Conservation (phyloP, 2,888 invertebrate genomes). For the Tetragnatha montana region DNA sequence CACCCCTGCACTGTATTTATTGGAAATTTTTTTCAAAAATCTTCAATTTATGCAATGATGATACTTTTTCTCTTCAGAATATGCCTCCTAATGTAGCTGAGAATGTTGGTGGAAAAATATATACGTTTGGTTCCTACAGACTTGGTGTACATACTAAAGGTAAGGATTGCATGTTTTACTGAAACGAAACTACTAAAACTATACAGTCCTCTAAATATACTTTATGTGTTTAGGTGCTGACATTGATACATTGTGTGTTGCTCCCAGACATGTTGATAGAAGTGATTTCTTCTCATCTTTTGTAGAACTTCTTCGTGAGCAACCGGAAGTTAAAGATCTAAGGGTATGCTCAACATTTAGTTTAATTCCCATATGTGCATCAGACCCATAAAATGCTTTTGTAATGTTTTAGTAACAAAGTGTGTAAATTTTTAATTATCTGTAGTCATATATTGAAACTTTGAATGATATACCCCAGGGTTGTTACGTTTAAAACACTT, state of each 20-base stretch:
- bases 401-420: too few species aligned
- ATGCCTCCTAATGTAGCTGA: slow-evolving; percentile 94
- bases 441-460: not conserved
- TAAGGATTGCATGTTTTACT: slow-evolving; percentile 69
- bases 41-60: not conserved
- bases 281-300: slow-evolving; percentile 97
- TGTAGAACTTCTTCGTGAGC: slow-evolving; percentile 90
- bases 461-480: not conserved
- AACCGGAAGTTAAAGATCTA: slow-evolving; percentile 89
- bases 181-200: not conserved
- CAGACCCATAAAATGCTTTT: too few species aligned
- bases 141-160: slow-evolving; percentile 96
- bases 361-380: too few species aligned
- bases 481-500: too few species aligned
- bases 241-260: slow-evolving; percentile 98
- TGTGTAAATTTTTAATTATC: not conserved
- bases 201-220: not conserved
- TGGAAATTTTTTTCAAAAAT: not conserved
- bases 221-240: slow-evolving; percentile 82
- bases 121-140: slow-evolving; percentile 98
- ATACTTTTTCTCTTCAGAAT: slow-evolving; percentile 80
- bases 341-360: slow-evolving; percentile 79
- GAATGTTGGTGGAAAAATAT: slow-evolving; percentile 95
- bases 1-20: not conserved
- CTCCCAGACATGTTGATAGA: slow-evolving; percentile 95